Percentiles rank a stretch among this genome's conserved stretches.
These are phyloP conservation scores for Perithous albicinctus DNA, from an alignment of 2,888 invertebrate genomes.

Conservation along the genomic window DNA sequence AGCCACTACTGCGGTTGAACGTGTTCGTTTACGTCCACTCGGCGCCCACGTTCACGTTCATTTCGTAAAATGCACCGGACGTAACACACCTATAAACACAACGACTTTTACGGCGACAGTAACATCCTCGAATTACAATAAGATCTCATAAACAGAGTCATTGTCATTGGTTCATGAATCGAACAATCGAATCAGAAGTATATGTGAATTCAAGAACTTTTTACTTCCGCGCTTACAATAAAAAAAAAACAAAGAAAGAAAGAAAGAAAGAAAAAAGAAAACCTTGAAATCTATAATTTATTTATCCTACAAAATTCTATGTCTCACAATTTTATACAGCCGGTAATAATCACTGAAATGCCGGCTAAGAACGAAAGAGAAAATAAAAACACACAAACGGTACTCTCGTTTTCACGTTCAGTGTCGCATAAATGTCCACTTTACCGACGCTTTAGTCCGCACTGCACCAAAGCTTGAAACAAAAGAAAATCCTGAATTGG, in stretches of 20 bases:
- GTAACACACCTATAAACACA: constrained; percentile 59
- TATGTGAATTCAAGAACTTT: not conserved
- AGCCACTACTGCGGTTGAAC: constrained; percentile 15
- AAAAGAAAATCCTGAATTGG: no score
- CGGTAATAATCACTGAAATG: not conserved
- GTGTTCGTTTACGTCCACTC: constrained; percentile 26
- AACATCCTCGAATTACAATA: constrained; percentile 60
- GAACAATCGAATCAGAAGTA: not conserved
- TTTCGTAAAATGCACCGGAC: constrained; percentile 61
- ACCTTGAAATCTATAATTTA: not conserved
- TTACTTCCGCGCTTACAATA: no score
- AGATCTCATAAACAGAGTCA: constrained; percentile 35
- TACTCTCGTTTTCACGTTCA: constrained; percentile 21
- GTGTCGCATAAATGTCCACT: constrained; percentile 11
- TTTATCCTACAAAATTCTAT: not conserved
- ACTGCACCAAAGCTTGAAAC: constrained; percentile 25
- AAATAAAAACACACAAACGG: not conserved
- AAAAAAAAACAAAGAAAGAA: not conserved
- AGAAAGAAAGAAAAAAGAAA: not conserved
- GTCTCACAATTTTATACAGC: constrained; percentile 2
- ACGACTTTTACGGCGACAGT: constrained; percentile 28
- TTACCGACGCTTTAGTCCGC: constrained; percentile 13
- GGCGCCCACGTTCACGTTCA: constrained; percentile 58
- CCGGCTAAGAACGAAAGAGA: not conserved
- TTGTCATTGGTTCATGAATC: not conserved